Conservation (phyloP, 2,113 vertebrate genomes). For the Forbesichthys agassizii region DNA sequence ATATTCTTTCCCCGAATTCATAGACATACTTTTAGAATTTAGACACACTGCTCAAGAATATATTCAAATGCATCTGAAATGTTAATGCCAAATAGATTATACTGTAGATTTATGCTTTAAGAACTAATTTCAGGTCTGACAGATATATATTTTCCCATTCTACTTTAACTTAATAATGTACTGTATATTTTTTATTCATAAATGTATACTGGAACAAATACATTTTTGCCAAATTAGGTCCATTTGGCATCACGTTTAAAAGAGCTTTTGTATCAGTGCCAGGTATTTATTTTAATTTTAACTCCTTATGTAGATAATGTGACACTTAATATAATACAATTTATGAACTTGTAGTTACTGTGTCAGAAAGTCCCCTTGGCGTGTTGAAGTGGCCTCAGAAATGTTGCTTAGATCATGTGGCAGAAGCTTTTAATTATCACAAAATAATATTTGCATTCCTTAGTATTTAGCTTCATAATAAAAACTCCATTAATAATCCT, state of each 20-base stretch:
- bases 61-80: conserved; percentile 1
- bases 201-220: no score
- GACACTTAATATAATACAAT: conserved; percentile 14
- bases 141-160: no score
- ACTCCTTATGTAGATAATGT: conserved; percentile 20
- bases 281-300: conserved; percentile 39
- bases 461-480: conserved; percentile 57
- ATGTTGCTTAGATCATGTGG: conserved; percentile 39
- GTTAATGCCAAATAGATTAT: background rate
- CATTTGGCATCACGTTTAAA: background rate
- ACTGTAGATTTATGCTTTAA: background rate
- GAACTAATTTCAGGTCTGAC: no score
- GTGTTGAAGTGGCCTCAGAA: conserved; percentile 19
- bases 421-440: conserved; percentile 46
- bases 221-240: background rate
- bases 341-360: conserved; percentile 19
- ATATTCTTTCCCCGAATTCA: background rate
- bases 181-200: background rate
- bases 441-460: conserved; percentile 52
- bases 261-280: conserved; percentile 10
- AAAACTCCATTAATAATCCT: conserved; percentile 65
- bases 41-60: background rate
- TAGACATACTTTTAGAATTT: conserved; percentile 19
- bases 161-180: background rate
- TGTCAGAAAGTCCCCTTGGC: conserved; percentile 24